Base-by-base conservation (phyloP, 2,888 invertebrate species). In the Nymphalis polychloros region DNA sequence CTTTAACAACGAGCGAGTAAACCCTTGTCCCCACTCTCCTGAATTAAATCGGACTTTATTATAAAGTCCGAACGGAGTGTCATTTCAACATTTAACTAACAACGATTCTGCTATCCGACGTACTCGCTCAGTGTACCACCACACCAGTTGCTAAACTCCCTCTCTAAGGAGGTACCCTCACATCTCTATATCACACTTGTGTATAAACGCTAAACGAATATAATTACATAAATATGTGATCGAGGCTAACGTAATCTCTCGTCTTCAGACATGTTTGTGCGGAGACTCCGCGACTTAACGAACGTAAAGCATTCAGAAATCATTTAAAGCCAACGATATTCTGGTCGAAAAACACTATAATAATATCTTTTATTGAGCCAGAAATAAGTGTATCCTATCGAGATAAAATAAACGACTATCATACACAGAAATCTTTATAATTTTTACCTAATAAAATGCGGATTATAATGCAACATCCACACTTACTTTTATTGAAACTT, bases 181-280 rank as follows among this genome's bases (percentile, higher is more conserved):
- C 27, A 27, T 31, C 31, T 27, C 53, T 17, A 31, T 31, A 53
- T 53, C 27, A 35, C 57, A 57, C 57, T 35, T 17, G 19, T 20
- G 16, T 57, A 53, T 61, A 55, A 49, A 66, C 53, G 35, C 66
- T 66, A 66, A 66, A 66, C 19, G 57, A 57, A 57, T 57, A 41
- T 57, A 57, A 41, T 57, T 57, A 57, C 41, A 35, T 57, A 57
- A 19, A 41, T 57, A 57, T 57, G 57, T 57, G 57, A 57, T 57
- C 35, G 35, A 49, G 19, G 27, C 49, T 53, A 60, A 60, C 41
- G 63, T 59, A 84, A 85, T 86, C 84, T 84, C 83, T 80, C 76
- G 83, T 81, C 83, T 82, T 80, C 75, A 82, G 81, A 84, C 83
- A 80, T 76, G 79, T 86, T 86, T 81, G 87, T 84, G 87, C 87